Evolutionary conservation across 2,888 invertebrate genomes (phyloP).

Genomic region (Hypolimnas misippus): DNA sequence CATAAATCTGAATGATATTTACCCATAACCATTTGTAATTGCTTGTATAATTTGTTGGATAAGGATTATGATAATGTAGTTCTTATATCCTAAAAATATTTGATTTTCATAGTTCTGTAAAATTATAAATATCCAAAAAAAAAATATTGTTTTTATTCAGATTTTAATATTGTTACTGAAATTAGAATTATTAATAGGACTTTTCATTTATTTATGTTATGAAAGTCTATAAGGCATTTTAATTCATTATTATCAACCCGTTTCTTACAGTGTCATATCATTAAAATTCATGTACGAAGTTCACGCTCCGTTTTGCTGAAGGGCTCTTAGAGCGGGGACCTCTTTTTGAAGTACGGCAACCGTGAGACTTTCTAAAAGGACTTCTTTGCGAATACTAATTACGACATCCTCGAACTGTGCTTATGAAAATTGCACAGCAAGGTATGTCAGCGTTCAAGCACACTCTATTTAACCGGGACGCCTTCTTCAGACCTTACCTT

Average conservation of each 20-base stretch:
- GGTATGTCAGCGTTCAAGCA: constrained; percentile 9
- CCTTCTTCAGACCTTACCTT: not conserved
- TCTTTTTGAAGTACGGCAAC: constrained; percentile 38
- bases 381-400: constrained; percentile 44
- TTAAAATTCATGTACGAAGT: constrained; percentile 41
- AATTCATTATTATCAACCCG: constrained; percentile 23
- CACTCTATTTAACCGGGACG: constrained; percentile 7
- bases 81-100: too few species aligned
- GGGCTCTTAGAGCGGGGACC: constrained; percentile 30
- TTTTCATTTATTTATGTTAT: not conserved
- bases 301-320: constrained; percentile 37
- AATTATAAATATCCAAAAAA: too few species aligned
- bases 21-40: too few species aligned
- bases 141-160: too few species aligned
- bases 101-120: too few species aligned
- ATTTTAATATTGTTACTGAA: not conserved
- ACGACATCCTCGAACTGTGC: constrained; percentile 31
- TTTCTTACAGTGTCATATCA: constrained; percentile 37
- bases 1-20: too few species aligned
- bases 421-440: constrained; percentile 30
- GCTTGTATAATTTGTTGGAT: too few species aligned
- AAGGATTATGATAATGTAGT: too few species aligned
- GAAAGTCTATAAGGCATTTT: constrained; percentile 14
- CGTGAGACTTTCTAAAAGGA: constrained; percentile 41
- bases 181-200: not conserved